Evolutionary conservation across 2,113 vertebrate genomes (phyloP), one percentile per base, ranked within the genome.

Genomic region (Thamnaconus septentrionalis): DNA sequence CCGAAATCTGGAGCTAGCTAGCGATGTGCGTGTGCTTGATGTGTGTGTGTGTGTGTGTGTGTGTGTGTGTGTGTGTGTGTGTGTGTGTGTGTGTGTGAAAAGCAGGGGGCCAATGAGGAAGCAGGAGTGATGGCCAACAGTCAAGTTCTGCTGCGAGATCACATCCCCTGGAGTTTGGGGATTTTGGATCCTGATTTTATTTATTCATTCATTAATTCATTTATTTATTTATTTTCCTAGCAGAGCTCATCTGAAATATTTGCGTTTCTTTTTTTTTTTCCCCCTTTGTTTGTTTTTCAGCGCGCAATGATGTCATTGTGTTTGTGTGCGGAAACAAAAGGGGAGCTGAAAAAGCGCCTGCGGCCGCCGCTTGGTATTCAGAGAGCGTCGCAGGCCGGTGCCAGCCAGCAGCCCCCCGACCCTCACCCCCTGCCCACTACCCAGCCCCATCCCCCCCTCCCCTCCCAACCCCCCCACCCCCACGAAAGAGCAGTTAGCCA

Each of bases 121-220:
- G 9, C 18, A 31, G 55, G 72, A 71, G 75, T 55, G 50, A 41
- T 76, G 75, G 85, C 75, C 65, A 55, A 74, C 76, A 82, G 69
- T 79, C 80, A 76, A 59, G 77, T 64, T 54, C 67, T 4, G 59
- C 59, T 71, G 72, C 31, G 40, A 75, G 63, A 89, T 76, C 61
- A 9, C 67, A 85, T 81, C 76, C 84, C 79, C 73, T 44, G 56
- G 78, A 80, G 81, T 67, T 66, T 61, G 64, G 84, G 86, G 69
- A 71, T 64, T 73, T 80, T 61, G 80, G 64, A 85, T 82, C 81
- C 86, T 79, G 81, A 82, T 88, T 87, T 85, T 66, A 71, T 86
- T 84, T 11, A 53, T 63, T 61, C 9, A 31, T 31, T 31, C 18
- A 31, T 31, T 31, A 31, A 2, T 31, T 31, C 18, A 31, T 31